Base-by-base conservation (phyloP, 1,140 invertebrate species). In the Aphelinus certus region DNA sequence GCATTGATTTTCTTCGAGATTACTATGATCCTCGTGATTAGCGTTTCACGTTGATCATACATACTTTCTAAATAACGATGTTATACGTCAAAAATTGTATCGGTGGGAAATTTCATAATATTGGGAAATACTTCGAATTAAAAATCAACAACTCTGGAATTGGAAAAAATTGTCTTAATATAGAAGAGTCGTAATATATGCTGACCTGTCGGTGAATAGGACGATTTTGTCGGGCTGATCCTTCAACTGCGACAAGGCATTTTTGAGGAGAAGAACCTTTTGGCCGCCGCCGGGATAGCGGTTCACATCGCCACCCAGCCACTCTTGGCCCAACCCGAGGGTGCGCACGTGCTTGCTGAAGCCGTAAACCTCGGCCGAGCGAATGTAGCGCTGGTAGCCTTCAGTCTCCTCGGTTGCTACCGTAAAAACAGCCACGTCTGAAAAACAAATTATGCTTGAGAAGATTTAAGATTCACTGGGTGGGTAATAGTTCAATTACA, bases 391-490 rank as follows among this genome's bases (percentile, higher is more conserved):
- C 73, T 91, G 88, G 81, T 94, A 94, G 2, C 97, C 98, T 92
- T 99, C 96, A 1, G 94, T 99, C 80, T 94, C 90, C 79, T 97
- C 93, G 55, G 96, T 97, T 9, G 96, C 96, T n/a, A 98, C 95
- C 4, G 96, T 97, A 49, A 95, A 89, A 1, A 97, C 89, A 48
- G 94, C 79, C 42, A 95, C 87, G 83, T 93, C 92, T 26, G 26
- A 26, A 26, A 26, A 26, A 26, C 26, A 26, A 26, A 26, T 26
- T 26, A 26, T 0, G 0, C 26, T 26, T 26, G 26, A 26, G 26
- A 26, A 26, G 26, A 26, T 26, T 26, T 0, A 26, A 26, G 26
- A 26, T 26, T 26, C 26, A 26, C 26, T 26, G 26, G 26, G 26
- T 26, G 0, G 26, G 26, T 26, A 26, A 26, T 26, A 26, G 26